phyloP scores from a whole-genome alignment of 2,888 invertebrate species.

The Malthinus flaveolus region DNA sequence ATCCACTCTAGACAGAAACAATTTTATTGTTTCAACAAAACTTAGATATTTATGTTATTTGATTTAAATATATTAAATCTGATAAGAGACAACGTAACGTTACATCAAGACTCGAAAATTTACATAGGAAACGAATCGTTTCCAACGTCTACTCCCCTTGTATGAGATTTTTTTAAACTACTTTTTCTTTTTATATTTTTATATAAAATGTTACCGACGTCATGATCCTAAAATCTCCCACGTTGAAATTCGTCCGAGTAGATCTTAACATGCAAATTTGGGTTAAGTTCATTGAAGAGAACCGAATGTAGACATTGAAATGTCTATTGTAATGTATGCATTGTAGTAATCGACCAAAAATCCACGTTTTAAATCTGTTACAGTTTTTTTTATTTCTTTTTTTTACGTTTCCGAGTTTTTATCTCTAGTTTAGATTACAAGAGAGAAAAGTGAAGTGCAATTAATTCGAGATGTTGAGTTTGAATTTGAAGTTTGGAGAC shows the following conservation, averaged over 20 bases:
- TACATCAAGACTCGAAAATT: slow-evolving; percentile 46
- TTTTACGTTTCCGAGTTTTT: background rate
- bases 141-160: slow-evolving; percentile 31
- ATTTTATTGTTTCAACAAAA: slow-evolving; percentile 46
- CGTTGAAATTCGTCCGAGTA: slow-evolving; percentile 40
- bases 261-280: slow-evolving; percentile 45
- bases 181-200: slow-evolving; percentile 36
- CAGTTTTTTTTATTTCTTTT: slow-evolving; percentile 1
- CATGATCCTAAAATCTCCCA: slow-evolving; percentile 48
- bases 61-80: slow-evolving; percentile 46
- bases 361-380: slow-evolving; percentile 16
- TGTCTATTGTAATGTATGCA: slow-evolving; percentile 26
- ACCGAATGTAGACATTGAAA: slow-evolving; percentile 27
- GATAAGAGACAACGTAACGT: slow-evolving; percentile 46
- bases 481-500: too few species aligned
- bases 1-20: slow-evolving; percentile 46
- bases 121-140: slow-evolving; percentile 49
- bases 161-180: too few species aligned
- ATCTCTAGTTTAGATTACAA: too few species aligned
- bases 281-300: slow-evolving; percentile 29
- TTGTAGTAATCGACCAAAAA: slow-evolving; percentile 18
- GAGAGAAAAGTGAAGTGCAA: too few species aligned
- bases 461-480: too few species aligned
- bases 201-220: slow-evolving; percentile 41
- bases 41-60: slow-evolving; percentile 44